phyloP scores from a whole-genome alignment of 1,140 invertebrate species.

The Adelges cooleyi region DNA sequence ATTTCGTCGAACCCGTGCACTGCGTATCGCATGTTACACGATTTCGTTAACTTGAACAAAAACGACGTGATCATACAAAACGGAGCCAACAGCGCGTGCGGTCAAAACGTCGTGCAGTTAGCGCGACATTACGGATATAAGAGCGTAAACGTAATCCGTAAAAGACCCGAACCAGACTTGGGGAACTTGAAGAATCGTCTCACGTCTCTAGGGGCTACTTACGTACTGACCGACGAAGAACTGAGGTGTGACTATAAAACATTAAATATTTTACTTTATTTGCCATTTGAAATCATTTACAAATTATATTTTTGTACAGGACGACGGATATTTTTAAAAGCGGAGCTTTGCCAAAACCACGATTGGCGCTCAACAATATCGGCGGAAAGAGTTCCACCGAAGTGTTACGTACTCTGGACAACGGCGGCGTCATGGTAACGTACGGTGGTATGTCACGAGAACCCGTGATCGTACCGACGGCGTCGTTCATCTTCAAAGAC shows the following conservation, averaged over 20 bases:
- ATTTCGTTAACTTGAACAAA: slow-evolving; percentile 66
- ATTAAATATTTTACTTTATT: not conserved
- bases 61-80: slow-evolving; percentile 91
- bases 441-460: slow-evolving; percentile 96
- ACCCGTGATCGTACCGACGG: slow-evolving; percentile 70
- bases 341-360: slow-evolving; percentile 48
- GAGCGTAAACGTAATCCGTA: slow-evolving; percentile 76
- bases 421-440: slow-evolving; percentile 77
- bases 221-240: slow-evolving; percentile 85
- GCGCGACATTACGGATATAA: slow-evolving; percentile 63
- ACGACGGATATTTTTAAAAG: slow-evolving; percentile 58
- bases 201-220: slow-evolving; percentile 65
- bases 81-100: slow-evolving; percentile 92
- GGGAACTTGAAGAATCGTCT: slow-evolving; percentile 61
- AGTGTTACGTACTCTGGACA: slow-evolving; percentile 59
- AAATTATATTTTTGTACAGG: slow-evolving; percentile 35
- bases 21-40: slow-evolving; percentile 91
- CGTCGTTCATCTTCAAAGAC: slow-evolving; percentile 87
- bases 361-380: slow-evolving; percentile 87
- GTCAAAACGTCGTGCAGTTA: slow-evolving; percentile 87
- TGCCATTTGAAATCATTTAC: not conserved
- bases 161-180: slow-evolving; percentile 66
- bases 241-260: slow-evolving; percentile 38
- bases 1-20: slow-evolving; percentile 89
- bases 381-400: slow-evolving; percentile 82